Evolutionary conservation across 1,140 invertebrate species (phyloP).

Genomic region (Apis dorsata): DNA sequence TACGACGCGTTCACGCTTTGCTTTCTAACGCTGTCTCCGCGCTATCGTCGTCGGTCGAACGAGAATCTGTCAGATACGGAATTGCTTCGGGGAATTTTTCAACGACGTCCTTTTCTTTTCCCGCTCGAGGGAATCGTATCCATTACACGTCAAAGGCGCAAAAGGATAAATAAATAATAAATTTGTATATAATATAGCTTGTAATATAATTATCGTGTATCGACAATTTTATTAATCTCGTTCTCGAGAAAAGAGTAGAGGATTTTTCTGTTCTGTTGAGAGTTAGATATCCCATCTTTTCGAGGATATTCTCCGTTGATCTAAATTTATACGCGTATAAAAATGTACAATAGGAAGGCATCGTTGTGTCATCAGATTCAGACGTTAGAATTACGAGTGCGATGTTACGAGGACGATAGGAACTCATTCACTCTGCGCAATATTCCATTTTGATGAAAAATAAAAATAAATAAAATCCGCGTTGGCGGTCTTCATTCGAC

Average conservation of each 20-base stretch:
- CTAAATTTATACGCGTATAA: background rate
- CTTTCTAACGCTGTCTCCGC: constrained; percentile 4
- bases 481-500: no score
- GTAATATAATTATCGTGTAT: no score
- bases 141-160: background rate
- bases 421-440: background rate
- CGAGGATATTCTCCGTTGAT: background rate
- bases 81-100: constrained; percentile 61
- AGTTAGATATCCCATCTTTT: no score
- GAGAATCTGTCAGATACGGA: constrained; percentile 59
- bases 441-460: background rate
- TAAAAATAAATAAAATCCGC: no score
- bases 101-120: constrained; percentile 36
- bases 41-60: constrained; percentile 35
- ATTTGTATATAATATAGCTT: background rate
- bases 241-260: no score
- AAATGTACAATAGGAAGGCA: background rate
- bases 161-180: background rate
- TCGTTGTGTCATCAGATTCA: background rate
- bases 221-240: no score
- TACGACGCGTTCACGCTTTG: constrained; percentile 43
- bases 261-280: no score
- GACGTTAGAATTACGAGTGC: background rate
- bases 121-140: background rate
- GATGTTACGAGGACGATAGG: background rate